Evolutionary conservation across 1,140 invertebrate species (phyloP).

Genomic region (Listronotus oregonensis): DNA sequence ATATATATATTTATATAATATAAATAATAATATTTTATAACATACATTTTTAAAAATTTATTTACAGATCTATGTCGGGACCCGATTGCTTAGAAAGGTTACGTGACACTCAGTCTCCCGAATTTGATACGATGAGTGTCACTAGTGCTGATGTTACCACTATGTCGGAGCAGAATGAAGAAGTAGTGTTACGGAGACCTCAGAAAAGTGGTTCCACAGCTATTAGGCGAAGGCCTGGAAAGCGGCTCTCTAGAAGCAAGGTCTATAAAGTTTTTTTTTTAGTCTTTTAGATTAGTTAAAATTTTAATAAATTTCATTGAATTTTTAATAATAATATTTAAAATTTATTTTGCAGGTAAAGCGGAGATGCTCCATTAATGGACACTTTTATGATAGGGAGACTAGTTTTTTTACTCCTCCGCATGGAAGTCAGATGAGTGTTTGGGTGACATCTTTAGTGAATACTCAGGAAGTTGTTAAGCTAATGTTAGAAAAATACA

Average conservation of each 20-base stretch:
- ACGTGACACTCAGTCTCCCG: slow-evolving; percentile 48
- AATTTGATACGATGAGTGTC: slow-evolving; percentile 48
- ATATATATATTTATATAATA: no score
- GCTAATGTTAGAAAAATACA: slow-evolving; percentile 85
- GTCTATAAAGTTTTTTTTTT: not conserved
- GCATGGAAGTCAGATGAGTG: slow-evolving; percentile 82
- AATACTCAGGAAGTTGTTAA: slow-evolving; percentile 83
- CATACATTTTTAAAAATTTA: not conserved
- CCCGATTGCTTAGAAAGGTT: slow-evolving; percentile 66
- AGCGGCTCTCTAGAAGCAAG: slow-evolving; percentile 69
- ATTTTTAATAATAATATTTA: no score
- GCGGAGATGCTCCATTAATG: slow-evolving; percentile 84
- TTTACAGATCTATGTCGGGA: slow-evolving; percentile 66
- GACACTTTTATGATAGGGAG: slow-evolving; percentile 86
- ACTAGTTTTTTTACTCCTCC: slow-evolving; percentile 87
- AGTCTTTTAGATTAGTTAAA: no score
- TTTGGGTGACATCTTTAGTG: slow-evolving; percentile 82
- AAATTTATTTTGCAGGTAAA: slow-evolving; percentile 61
- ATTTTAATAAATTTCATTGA: no score
- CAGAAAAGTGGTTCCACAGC: slow-evolving; percentile 67
- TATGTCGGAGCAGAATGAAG: slow-evolving; percentile 50
- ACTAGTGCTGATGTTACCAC: slow-evolving; percentile 49
- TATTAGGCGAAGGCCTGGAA: slow-evolving; percentile 71
- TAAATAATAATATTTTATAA: no score
- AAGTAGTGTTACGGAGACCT: slow-evolving; percentile 52